These are phyloP conservation scores for Copidosoma aretas DNA, from an alignment of 2,888 invertebrate species.

Conservation along the genomic window DNA sequence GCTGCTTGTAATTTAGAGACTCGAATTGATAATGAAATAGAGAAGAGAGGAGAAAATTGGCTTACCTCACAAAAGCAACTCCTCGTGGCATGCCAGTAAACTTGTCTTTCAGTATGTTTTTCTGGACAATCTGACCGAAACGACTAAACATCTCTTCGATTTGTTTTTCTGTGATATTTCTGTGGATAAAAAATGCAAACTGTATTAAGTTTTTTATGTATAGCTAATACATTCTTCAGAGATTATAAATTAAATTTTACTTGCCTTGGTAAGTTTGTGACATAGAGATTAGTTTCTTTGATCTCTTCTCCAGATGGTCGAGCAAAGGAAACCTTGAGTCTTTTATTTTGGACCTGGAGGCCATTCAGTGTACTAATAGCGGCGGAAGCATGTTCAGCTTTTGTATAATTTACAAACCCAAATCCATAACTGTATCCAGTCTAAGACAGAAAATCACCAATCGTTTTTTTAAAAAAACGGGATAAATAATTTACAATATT, in stretches of 20 bases:
- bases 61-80: constrained; percentile 89
- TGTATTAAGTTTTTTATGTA: constrained; percentile 20
- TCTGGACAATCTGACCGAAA: constrained; percentile 90
- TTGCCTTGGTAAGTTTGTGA: constrained; percentile 86
- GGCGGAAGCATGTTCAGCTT: constrained; percentile 82
- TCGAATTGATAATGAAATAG: not conserved
- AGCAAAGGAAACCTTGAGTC: constrained; percentile 92
- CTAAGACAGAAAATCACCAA: constrained; percentile 56
- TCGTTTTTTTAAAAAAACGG: too few species aligned
- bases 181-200: constrained; percentile 41
- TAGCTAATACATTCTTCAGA: constrained; percentile 17
- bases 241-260: constrained; percentile 10
- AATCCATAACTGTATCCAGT: constrained; percentile 97
- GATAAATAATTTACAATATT: too few species aligned
- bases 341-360: constrained; percentile 86
- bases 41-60: constrained; percentile 16
- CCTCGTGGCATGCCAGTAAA: constrained; percentile 86
- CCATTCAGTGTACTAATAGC: constrained; percentile 90
- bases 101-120: constrained; percentile 88
- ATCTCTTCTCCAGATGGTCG: constrained; percentile 90
- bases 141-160: constrained; percentile 85
- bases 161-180: constrained; percentile 81
- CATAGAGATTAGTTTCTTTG: constrained; percentile 92
- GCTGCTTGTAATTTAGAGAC: not conserved
- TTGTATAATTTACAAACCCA: constrained; percentile 91